Percentiles rank a stretch among this genome's conserved stretches.
Conservation (phyloP, 2,797 vertebrate genomes). For the Denticeps clupeoides region DNA sequence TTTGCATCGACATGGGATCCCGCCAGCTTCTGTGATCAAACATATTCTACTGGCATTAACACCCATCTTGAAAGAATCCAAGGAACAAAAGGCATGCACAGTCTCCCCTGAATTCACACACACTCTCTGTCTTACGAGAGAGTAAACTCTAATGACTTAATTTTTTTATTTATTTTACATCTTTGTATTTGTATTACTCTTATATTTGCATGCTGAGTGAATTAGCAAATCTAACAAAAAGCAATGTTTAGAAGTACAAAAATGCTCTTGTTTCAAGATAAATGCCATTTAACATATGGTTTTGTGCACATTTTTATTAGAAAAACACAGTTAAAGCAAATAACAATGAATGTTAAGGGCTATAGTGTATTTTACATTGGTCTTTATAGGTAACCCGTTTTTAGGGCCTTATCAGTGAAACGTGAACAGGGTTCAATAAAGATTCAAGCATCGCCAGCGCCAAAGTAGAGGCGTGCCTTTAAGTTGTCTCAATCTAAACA, state of each 20-base stretch:
- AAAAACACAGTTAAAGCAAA: slow-evolving; percentile 2
- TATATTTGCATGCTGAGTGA: too few species aligned
- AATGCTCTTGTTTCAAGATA: too few species aligned
- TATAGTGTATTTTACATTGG: slow-evolving; percentile 14
- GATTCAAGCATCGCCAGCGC: slow-evolving; percentile 13
- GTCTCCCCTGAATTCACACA: not conserved
- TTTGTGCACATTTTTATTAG: slow-evolving; percentile 18
- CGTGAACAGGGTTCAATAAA: slow-evolving; percentile 33
- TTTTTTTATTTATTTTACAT: too few species aligned
- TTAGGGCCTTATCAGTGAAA: slow-evolving; percentile 29
- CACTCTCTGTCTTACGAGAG: not conserved
- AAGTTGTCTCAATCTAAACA: slow-evolving; percentile 43
- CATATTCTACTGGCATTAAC: slow-evolving; percentile 65
- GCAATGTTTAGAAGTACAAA: too few species aligned
- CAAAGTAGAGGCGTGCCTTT: slow-evolving; percentile 18
- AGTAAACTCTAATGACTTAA: too few species aligned
- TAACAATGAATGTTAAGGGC: not conserved
- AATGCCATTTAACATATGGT: too few species aligned
- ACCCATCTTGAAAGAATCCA: slow-evolving; percentile 46
- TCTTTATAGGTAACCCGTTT: slow-evolving; percentile 27
- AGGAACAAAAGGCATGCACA: slow-evolving; percentile 42
- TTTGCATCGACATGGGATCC: slow-evolving; percentile 56
- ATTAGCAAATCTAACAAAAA: too few species aligned
- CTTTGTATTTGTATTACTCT: too few species aligned
- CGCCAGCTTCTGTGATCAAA: slow-evolving; percentile 49